Evolutionary conservation across 2,113 vertebrate species (phyloP), one percentile per base, ranked within the genome.

Genomic region (Seriola rivoliana): DNA sequence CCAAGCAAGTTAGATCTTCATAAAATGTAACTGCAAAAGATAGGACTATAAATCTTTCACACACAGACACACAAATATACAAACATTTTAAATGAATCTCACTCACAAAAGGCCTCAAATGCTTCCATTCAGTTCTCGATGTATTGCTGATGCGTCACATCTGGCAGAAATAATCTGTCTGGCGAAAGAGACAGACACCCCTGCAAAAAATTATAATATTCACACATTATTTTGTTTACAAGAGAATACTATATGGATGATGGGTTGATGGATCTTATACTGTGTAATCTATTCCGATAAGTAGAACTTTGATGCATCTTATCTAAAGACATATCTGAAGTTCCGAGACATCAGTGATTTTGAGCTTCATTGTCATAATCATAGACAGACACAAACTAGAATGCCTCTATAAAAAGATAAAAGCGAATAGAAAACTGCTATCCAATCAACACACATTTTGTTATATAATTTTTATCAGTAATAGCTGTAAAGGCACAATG

Each of bases 111-210:
- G 62, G 80, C 72, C 71, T 79, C 38, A 71, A 73, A 81, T 87
- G 57, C 71, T 92, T 75, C 92, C 93, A 93, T 94, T 90, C 91
- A 94, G 90, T 85, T 86, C 42, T 72, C 57, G 71, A 75, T 52
- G 59, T 62, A 14, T 21, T 48, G 78, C 64, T 25, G 76, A 71
- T 79, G 29, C 25, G 3, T 92, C 85, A 87, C 67, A 81, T 86
- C 55, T 65, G 86, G 69, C 63, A 78, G 44, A 64, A 69, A 78
- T 8, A 44, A 42, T 71, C 60, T 76, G 75, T 74, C 74, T 62
- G 38, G 42, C 3, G 1, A 44, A 65, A 79, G 48, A 74, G 68
- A 87, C 62, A 62, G 16, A 71, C 36, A 50, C 59, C 14, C 85
- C 87, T 88, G 75, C 21, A 78, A 16, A 19, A 58, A 29, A 58